phyloP scores from a whole-genome alignment of 2,113 vertebrate genomes.

The Rhinolophus sinicus region DNA sequence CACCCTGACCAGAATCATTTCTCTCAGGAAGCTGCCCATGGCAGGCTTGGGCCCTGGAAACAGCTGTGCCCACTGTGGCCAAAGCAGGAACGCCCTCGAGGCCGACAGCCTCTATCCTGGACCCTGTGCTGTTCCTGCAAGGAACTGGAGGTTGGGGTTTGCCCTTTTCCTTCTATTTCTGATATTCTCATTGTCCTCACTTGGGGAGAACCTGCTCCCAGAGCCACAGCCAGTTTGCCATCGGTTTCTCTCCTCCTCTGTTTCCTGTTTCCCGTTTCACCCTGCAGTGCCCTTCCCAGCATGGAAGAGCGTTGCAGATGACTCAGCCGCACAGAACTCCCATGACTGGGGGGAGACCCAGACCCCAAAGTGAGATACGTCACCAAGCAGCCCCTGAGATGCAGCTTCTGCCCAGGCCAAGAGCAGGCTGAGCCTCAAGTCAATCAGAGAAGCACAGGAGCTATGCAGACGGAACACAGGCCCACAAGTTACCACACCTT shows the following conservation, averaged over 20 bases:
- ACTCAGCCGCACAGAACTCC: neutral
- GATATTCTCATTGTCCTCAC: accelerated
- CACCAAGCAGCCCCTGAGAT: accelerated
- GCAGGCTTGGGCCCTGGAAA: accelerated
- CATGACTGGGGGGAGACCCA: too few species aligned
- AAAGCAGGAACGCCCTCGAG: too few species aligned
- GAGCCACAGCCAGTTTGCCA: neutral
- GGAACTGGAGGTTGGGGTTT: neutral
- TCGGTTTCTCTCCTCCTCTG: accelerated
- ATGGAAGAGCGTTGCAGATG: accelerated
- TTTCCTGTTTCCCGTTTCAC: accelerated
- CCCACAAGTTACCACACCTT: accelerated
- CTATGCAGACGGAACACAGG: accelerated
- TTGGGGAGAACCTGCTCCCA: accelerated
- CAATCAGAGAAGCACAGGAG: neutral
- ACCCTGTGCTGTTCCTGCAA: accelerated
- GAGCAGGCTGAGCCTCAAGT: accelerated
- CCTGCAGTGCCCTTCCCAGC: neutral
- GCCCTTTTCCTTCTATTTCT: neutral
- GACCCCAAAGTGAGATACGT: accelerated
- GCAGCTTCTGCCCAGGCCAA: accelerated
- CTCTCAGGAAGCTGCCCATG: accelerated
- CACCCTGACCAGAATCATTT: too few species aligned
- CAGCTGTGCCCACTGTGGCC: accelerated
- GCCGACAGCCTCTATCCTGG: accelerated